Base-by-base conservation (phyloP, 2,113 vertebrate genomes). In the Paedocypris sp. region DNA sequence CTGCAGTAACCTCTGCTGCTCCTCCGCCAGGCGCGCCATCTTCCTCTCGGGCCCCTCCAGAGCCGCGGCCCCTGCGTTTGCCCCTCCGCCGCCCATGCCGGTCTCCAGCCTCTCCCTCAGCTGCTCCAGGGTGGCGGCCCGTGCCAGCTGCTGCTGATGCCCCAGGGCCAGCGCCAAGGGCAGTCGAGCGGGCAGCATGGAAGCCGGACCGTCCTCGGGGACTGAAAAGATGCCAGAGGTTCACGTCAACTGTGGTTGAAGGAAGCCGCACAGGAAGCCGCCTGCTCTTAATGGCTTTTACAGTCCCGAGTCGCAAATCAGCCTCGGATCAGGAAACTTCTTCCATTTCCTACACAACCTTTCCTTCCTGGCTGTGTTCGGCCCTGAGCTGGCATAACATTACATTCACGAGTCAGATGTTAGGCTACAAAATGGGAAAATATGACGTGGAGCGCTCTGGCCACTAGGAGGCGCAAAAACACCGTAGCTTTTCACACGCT, bases 1-100 rank as follows among this genome's bases (percentile, higher is more conserved):
- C 77, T 97, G 94, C 62, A 95, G 86, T 2, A 97, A 79, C 35
- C 93, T 87, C 75, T 98, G 94, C 72, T 97, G 92, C 70, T 97
- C 95, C 79, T 84, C 90, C 0, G 87, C 85, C 72, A 92, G 73
- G 11, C 87, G 75, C 0, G 90, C 74, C 63, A 79, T 81, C 54
- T 91, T 91, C 77, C 92, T 94, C 73, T 97, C 93, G 0, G 90
- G 88, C 0, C 87, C 87, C 10, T 94, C 89, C 1, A 62, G 39
- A 10, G 63, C 48, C 11, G 48, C 38, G 0, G 61, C 60, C 10
- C 72, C 49, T 0, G 56, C 19, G 4, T 16, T 51, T 20, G 64
- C 9, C 9, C 23, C 56, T 1, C 58, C 32, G 2, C 8, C 72
- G 3, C 60, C 73, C 23, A 72, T 69, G 3, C 88, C 86, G 0